Percentiles rank a stretch among this genome's conserved stretches.
Conservation (phyloP, 2,888 invertebrate genomes). For the Nephrotoma flavescens region DNA sequence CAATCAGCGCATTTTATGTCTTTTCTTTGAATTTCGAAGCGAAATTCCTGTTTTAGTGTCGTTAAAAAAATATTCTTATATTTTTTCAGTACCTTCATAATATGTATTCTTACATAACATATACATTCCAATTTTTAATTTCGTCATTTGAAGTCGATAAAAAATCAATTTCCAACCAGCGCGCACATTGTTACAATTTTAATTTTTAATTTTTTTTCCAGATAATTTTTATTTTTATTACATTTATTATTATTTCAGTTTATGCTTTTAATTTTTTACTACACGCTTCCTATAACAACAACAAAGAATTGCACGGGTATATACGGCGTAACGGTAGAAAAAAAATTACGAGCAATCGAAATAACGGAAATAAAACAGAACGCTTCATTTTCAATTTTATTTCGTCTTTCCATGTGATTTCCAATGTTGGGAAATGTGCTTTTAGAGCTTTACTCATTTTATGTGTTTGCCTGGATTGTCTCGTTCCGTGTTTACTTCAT, state of each 20-base stretch:
- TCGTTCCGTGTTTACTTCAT: neutral
- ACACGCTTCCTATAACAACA: neutral
- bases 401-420: neutral
- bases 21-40: neutral
- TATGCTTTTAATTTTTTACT: neutral
- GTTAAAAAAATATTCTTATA: neutral
- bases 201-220: neutral
- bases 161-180: neutral
- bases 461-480: neutral
- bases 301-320: neutral
- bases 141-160: neutral
- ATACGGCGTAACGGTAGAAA: neutral
- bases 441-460: neutral
- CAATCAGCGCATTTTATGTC: neutral
- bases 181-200: neutral
- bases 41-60: neutral
- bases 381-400: neutral
- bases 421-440: neutral
- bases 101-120: too few relatives aligned
- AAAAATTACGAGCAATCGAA: neutral
- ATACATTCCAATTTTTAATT: neutral
- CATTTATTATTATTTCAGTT: neutral
- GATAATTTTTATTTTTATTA: neutral
- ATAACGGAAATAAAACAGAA: neutral
- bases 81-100: neutral